Evolutionary conservation across 2,888 invertebrate species (phyloP).

Genomic region (Nomada flava): DNA sequence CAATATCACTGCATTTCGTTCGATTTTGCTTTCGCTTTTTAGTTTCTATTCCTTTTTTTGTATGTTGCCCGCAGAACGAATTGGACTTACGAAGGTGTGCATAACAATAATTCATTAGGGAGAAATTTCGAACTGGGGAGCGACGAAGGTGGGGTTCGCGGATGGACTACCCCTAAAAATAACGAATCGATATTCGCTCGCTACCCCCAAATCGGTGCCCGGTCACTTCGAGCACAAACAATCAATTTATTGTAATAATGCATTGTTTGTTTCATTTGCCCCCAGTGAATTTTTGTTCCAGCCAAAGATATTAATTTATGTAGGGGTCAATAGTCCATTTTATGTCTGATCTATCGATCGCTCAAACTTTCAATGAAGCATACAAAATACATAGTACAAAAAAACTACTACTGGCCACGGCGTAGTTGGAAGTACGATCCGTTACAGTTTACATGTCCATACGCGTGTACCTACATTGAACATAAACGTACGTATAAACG

Average conservation of each 20-base stretch:
- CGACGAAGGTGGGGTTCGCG: slow-evolving; percentile 70
- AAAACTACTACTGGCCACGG: not conserved
- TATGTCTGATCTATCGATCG: not conserved
- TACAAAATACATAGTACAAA: not conserved
- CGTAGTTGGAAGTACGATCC: slow-evolving; percentile 23
- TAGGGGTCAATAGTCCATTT: not conserved
- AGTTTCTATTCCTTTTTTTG: not conserved
- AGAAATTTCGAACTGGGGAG: slow-evolving; percentile 70
- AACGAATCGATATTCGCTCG: slow-evolving; percentile 79
- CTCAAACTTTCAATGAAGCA: not conserved
- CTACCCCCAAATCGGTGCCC: slow-evolving; percentile 75
- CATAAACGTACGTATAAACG: slow-evolving; percentile 46
- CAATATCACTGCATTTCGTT: not conserved
- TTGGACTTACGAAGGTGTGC: not conserved
- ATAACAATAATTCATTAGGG: slow-evolving; percentile 38
- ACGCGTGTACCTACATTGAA: slow-evolving; percentile 31
- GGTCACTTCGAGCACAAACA: slow-evolving; percentile 68
- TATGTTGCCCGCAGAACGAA: not conserved
- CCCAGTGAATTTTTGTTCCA: not conserved
- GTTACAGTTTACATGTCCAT: slow-evolving; percentile 29
- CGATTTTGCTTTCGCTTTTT: not conserved
- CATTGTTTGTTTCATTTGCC: slow-evolving; percentile 7
- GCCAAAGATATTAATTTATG: too few relatives aligned
- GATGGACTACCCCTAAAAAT: slow-evolving; percentile 79
- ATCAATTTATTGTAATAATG: slow-evolving; percentile 64